Evolutionary conservation across 2,797 vertebrate genomes (phyloP).

Genomic region (Cirrhinus molitorella): DNA sequence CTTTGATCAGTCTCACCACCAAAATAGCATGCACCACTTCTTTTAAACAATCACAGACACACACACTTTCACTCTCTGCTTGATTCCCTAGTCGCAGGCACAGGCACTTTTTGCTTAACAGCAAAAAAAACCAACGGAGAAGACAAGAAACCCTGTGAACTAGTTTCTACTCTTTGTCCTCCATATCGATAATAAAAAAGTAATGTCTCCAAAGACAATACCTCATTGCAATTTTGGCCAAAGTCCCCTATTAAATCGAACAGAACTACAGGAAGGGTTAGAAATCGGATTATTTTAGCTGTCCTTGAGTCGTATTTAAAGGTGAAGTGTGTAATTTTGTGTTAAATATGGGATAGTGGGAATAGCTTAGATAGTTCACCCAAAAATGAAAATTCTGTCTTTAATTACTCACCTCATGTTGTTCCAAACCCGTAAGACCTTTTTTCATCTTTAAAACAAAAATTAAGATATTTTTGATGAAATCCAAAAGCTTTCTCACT

Average conservation of each 20-base stretch:
- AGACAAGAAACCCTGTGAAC: conserved; percentile 36
- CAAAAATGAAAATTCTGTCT: too few relatives aligned
- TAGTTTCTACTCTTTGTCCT: conserved; percentile 31
- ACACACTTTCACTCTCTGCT: conserved; percentile 13
- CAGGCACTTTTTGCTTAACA: conserved; percentile 40
- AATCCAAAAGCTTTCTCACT: too few relatives aligned
- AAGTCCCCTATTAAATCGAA: not conserved
- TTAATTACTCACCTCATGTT: too few relatives aligned
- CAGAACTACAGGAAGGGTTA: conserved; percentile 10
- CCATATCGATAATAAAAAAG: not conserved
- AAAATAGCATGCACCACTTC: conserved; percentile 49
- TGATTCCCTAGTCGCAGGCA: conserved; percentile 36
- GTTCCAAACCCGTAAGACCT: too few relatives aligned
- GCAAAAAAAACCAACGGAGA: conserved; percentile 24
- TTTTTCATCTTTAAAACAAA: too few relatives aligned
- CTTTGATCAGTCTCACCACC: conserved; percentile 64
- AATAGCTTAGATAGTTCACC: too few relatives aligned
- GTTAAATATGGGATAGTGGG: not conserved
- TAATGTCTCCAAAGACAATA: conserved; percentile 7
- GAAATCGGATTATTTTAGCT: not conserved
- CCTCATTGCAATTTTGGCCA: not conserved
- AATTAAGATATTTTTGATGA: too few relatives aligned
- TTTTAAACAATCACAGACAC: conserved; percentile 64
- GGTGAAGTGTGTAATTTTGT: not conserved
- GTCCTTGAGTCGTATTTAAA: not conserved